These are phyloP conservation scores for Sakesphorus luctuosus DNA, from an alignment of 2,113 vertebrate genomes.

Conservation along the genomic window DNA sequence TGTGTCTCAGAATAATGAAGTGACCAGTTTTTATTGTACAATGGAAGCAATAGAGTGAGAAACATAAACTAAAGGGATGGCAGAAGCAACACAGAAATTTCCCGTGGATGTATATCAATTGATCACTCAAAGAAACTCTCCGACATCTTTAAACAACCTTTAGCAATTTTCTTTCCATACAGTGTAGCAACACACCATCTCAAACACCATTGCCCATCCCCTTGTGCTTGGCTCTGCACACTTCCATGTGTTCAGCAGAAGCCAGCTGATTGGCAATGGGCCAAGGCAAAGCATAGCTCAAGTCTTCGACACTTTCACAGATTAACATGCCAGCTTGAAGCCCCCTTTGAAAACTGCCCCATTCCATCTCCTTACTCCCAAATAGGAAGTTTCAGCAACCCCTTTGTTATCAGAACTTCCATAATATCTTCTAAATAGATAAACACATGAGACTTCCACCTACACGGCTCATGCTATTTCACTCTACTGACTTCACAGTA, in stretches of 20 bases:
- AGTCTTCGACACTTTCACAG: not conserved
- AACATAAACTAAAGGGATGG: not conserved
- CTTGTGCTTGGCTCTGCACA: not conserved
- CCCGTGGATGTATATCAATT: not conserved
- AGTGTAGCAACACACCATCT: not conserved
- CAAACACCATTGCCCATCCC: not conserved
- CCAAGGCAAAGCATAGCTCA: not conserved
- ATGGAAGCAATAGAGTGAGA: not conserved
- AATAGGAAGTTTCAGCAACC: not conserved
- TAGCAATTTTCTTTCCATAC: not conserved
- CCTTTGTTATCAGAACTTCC: not conserved
- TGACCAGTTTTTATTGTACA: not conserved
- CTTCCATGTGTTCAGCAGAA: not conserved
- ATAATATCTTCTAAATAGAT: not conserved
- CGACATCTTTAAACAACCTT: not conserved
- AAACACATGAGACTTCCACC: not conserved
- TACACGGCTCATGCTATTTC: not conserved
- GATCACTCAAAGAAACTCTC: not conserved
- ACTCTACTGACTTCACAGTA: not conserved
- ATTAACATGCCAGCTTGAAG: not conserved
- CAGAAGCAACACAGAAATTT: not conserved
- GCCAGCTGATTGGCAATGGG: not conserved
- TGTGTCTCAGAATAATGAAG: not conserved
- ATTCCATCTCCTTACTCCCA: not conserved
- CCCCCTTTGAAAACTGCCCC: not conserved